Conservation (phyloP, 2,113 vertebrate genomes). For the Falcunculus frontatus region DNA sequence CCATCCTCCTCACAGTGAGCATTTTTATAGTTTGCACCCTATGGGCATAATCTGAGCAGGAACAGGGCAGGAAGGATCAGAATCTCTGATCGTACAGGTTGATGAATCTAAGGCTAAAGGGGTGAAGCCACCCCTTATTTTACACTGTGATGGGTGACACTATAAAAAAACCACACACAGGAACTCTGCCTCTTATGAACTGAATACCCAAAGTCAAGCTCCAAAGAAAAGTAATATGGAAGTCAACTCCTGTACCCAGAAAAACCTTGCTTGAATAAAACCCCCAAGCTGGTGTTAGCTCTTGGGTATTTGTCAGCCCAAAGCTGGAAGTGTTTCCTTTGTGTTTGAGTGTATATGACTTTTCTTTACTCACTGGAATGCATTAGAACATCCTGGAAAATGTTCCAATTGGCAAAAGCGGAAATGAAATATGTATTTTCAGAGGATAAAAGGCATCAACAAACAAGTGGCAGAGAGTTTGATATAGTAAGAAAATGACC, state of each 20-base stretch:
- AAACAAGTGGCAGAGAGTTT: neutral
- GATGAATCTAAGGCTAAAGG: neutral
- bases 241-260: neutral
- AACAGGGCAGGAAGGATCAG: neutral
- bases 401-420: neutral
- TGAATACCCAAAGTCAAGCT: neutral
- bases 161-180: neutral
- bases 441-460: neutral
- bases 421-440: neutral
- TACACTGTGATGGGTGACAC: neutral
- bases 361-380: neutral
- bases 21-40: neutral
- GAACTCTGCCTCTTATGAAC: neutral
- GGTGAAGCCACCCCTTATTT: neutral
- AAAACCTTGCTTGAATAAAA: neutral
- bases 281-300: rapidly evolving
- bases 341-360: neutral
- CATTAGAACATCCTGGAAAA: neutral
- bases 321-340: neutral
- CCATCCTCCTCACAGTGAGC: neutral
- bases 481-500: neutral
- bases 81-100: neutral
- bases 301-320: neutral
- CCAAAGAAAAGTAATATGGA: neutral
- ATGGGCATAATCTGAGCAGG: neutral